Evolutionary conservation across 2,797 vertebrate genomes (phyloP), one percentile per base, ranked within the genome.

Genomic region (Sebastes trivittatus): DNA sequence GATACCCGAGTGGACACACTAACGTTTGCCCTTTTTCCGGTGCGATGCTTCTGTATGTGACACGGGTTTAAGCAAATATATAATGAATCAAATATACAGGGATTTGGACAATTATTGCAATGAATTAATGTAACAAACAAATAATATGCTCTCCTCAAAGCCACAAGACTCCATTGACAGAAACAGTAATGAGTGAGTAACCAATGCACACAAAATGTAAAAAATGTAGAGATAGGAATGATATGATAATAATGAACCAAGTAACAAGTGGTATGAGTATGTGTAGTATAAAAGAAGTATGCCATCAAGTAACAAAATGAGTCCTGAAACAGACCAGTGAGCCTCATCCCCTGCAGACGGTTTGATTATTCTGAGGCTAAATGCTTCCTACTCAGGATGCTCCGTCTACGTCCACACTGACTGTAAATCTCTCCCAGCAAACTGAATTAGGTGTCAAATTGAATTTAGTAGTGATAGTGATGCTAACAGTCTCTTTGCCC

Each of bases 401-500:
- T 65, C 30, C 1, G 11, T 49, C 18, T 13, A 13, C 11, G 3
- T 22, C 54, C 4, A 30, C 5, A 25, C 29, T 0, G n/a, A 5
- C 49, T 62, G 29, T 38, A 63, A 72, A 66, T 80, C 29, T 5
- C 32, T 22, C 22, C 7, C 34, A 32, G 52, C 54, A 42, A 14
- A 69, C 72, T 29, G 22, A 2, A n/a, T 36, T 42, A 42, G n/a
- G 62, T 3, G 42, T 32, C 14, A 63, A 20, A 42, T 49, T 7
- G 6, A 25, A 29, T 68, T 71, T 29, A 54, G 61, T 3, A 0
- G 54, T 8, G 55, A 64, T 46, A 46, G 65, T 2, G 32, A 67
- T 34, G 81, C 72, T 66, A 58, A 77, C 61, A 27, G 72, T 61
- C 63, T 23, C n/a, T 22, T 30, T 46, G 25, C 30, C 61, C 54